Base-by-base conservation (phyloP, 35 echinoderm and acorn worm species). In the Hemicentrotus pulcherrimus region DNA sequence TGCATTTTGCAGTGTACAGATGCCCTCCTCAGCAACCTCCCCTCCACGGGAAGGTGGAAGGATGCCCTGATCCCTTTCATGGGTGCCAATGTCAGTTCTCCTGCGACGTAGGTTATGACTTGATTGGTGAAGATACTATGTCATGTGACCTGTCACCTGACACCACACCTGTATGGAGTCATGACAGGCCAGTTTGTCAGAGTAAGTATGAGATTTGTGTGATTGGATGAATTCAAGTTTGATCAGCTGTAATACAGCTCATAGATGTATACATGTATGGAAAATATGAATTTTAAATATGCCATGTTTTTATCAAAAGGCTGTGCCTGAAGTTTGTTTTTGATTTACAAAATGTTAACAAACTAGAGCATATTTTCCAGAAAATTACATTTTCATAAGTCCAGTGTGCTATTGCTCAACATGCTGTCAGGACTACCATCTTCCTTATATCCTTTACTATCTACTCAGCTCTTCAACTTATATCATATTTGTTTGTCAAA, bases 81-180 rank as follows among this genome's bases (percentile, higher is more conserved):
- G 91, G 91, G 11, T 18, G 22, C 6, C 47, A 58, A 33, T 93
- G 91, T 47, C 32, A 47, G 4, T 93, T 58, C 48, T 47, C 91
- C 91, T 93, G 91, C 24, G 91, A 93, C 24, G 48, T 93, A 93
- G 91, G 91, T 31, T 93, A 93, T 58, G 91, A 93, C 48, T 58
- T 93, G 48, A 58, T 93, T 50, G 91, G 91, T 9, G 9, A 47
- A 50, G 91, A 32, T 33, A 93, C 48, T 13, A 0, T 93, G 48
- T 50, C 91, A 47, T 93, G 91, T 93, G 91, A 93, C 11, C 18
- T 93, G 91, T 93, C 91, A 58, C 45, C 91, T 93, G 91, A 58
- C 46, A 58, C 3, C 11, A 13, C 8, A 18, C 91, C 91, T 3
- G 91, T 93, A 14, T 93, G 91, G 91, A 93, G 91, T 58, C 18